phyloP scores from a whole-genome alignment of 2,797 vertebrate species.

The Pogoniulus pusillus region DNA sequence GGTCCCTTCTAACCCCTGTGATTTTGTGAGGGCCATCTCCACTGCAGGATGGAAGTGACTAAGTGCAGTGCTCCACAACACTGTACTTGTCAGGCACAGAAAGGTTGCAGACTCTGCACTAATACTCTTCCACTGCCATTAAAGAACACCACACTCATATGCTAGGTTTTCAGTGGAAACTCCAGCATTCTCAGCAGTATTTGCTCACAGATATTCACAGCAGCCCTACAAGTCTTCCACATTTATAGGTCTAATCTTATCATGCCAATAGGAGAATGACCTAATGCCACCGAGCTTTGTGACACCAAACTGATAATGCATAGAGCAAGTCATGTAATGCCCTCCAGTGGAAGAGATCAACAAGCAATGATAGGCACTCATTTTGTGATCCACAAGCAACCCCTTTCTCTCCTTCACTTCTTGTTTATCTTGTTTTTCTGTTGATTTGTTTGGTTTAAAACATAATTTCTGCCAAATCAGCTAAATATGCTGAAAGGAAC shows the following conservation, averaged over 20 bases:
- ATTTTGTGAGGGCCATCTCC: neutral
- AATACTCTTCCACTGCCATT: neutral
- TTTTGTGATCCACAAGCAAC: neutral
- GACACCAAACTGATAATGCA: neutral
- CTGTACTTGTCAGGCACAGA: neutral
- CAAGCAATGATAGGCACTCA: neutral
- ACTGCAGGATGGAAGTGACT: neutral
- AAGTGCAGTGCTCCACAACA: neutral
- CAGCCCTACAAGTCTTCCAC: neutral
- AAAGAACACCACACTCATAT: neutral
- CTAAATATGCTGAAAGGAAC: neutral
- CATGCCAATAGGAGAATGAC: neutral
- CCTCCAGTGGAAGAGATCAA: neutral
- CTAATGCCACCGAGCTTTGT: neutral
- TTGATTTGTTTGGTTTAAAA: neutral
- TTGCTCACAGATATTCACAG: neutral
- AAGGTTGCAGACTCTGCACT: neutral
- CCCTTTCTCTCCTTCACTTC: neutral
- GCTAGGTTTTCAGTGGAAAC: neutral
- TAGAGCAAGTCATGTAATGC: neutral
- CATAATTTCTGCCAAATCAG: neutral
- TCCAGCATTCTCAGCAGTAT: neutral
- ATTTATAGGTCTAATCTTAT: neutral
- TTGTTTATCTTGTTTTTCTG: rapidly evolving
- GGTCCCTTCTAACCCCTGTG: neutral